Base-by-base conservation (phyloP, 2,888 invertebrate species). In the Tachina grossa region DNA sequence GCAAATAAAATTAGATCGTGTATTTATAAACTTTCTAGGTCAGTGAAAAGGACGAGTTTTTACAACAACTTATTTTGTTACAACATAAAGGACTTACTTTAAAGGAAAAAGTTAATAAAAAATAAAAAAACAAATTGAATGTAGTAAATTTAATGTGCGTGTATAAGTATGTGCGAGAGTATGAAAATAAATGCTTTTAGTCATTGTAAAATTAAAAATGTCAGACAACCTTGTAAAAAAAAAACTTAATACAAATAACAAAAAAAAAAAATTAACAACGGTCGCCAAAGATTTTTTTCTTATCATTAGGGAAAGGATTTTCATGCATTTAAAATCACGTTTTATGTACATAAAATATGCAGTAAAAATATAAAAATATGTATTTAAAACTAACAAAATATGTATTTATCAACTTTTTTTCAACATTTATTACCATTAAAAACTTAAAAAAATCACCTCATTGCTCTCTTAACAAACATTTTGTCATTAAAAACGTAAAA, bases 21-120 rank as follows among this genome's bases (percentile, higher is more conserved):
- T 71, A 71, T 69, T 79, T 63, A 79, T 63, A 63, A 63, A 71
- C 16, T 79, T 71, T 63, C 61, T 78, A 71, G 78, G 69, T 71
- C 61, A 79, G 10, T 45, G 19, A 19, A 71, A 63, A 76, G 53
- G 61, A 43, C 69, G 39, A 61, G 10, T 45, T 79, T 68, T 51
- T 59, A n/a, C 13, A 13, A 49, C 6, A 31, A 31, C 31, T 31
- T 31, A 13, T 49, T 51, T 22, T 51, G 51, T 9, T 43, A 10
- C n/a, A 53, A n/a, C 39, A 47, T 14, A 53, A n/a, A 45, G 14
- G 14, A 11, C 14, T 5, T 13, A 11, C 14, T 5, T 13, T 49
- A 14, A 71, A 72, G 1, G 31, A 31, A 22, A 51, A 53, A 9
- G 41, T 3, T 19, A 69, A 45, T 45, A 31, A 1, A 31, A 59